phyloP scores from a whole-genome alignment of 2,888 invertebrate species.

The Andrena hattorfiana region DNA sequence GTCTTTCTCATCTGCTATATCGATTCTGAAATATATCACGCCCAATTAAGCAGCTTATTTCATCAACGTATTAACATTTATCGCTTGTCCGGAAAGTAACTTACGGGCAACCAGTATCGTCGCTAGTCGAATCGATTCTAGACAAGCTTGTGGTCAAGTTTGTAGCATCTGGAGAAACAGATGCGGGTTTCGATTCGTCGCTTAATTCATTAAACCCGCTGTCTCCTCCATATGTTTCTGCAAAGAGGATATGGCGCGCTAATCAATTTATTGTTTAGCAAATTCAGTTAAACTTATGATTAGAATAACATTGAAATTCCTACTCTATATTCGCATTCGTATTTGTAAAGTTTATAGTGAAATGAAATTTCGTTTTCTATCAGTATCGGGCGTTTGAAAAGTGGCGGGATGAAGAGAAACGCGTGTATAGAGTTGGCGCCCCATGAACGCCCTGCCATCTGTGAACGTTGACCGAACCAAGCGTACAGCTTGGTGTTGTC shows the following conservation, averaged over 20 bases:
- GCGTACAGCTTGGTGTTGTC: slow-evolving; percentile 20
- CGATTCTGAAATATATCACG: slow-evolving; percentile 73
- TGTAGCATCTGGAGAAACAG: slow-evolving; percentile 77
- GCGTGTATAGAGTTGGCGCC: slow-evolving; percentile 61
- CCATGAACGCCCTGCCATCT: slow-evolving; percentile 80
- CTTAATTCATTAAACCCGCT: slow-evolving; percentile 81
- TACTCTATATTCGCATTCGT: neutral
- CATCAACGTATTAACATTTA: neutral
- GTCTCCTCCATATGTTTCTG: slow-evolving; percentile 81
- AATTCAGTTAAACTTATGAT: neutral
- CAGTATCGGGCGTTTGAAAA: slow-evolving; percentile 40
- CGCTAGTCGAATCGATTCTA: slow-evolving; percentile 81
- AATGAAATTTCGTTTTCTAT: slow-evolving; percentile 8
- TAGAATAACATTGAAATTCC: neutral
- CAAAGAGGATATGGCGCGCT: slow-evolving; percentile 5
- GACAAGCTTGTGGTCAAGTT: slow-evolving; percentile 77
- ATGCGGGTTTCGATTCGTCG: slow-evolving; percentile 80
- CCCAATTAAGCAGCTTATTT: neutral
- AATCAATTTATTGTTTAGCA: neutral
- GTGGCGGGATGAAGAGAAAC: slow-evolving; percentile 65
- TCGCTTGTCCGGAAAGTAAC: slow-evolving; percentile 51
- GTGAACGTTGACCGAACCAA: slow-evolving; percentile 71
- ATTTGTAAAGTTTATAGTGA: neutral
- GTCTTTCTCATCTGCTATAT: slow-evolving; percentile 83
- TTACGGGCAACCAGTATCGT: slow-evolving; percentile 83